phyloP scores from a whole-genome alignment of 2,113 vertebrate species.

The Peromyscus polionotus region DNA sequence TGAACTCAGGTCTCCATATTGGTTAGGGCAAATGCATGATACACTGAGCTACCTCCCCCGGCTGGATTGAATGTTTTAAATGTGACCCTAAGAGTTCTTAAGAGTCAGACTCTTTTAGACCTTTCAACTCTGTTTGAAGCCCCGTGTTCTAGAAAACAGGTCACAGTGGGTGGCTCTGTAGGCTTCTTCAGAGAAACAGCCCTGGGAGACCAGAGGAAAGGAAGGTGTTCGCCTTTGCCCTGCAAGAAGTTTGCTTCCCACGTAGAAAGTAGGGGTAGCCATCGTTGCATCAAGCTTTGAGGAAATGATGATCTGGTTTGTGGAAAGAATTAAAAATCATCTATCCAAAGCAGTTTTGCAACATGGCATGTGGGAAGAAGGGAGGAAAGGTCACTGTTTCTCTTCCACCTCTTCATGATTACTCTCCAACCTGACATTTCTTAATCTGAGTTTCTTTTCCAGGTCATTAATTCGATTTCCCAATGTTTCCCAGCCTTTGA shows the following conservation, averaged over 20 bases:
- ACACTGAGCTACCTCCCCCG: too few species aligned
- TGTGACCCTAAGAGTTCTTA: background rate
- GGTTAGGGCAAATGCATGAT: too few species aligned
- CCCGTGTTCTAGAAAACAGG: background rate
- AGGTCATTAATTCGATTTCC: slow-evolving; percentile 79
- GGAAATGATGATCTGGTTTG: slow-evolving; percentile 10
- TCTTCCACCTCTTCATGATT: slow-evolving; percentile 50
- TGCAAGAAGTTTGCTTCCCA: slow-evolving; percentile 58
- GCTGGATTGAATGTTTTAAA: background rate
- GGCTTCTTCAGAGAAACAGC: slow-evolving; percentile 7
- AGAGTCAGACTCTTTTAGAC: background rate
- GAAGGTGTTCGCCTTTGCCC: slow-evolving; percentile 41
- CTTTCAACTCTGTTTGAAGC: background rate
- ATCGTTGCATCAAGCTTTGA: background rate
- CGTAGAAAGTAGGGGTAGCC: background rate
- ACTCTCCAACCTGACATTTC: slow-evolving; percentile 76
- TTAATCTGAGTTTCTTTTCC: slow-evolving; percentile 73
- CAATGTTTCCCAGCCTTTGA: slow-evolving; percentile 62
- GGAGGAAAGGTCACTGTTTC: slow-evolving; percentile 11
- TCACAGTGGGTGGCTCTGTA: background rate
- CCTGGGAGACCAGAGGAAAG: background rate
- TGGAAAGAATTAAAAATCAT: slow-evolving; percentile 65
- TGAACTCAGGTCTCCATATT: background rate
- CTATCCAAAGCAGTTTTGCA: slow-evolving; percentile 61
- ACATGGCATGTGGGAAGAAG: slow-evolving; percentile 5